Evolutionary conservation across 2,797 vertebrate species (phyloP).

Genomic region (Argya squamiceps): DNA sequence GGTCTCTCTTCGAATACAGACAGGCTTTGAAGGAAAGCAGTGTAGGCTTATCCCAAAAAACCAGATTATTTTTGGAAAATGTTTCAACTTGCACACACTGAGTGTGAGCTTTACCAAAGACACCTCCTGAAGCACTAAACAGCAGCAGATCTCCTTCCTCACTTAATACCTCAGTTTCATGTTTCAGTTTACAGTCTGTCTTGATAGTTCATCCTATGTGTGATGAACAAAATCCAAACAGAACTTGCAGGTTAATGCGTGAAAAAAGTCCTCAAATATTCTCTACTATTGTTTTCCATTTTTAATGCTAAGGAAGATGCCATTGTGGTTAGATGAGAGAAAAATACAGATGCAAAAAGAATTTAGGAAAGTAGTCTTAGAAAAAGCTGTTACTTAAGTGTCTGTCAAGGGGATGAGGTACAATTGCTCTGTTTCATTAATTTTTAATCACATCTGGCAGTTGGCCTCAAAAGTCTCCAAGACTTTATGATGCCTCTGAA

Average conservation of each 20-base stretch:
- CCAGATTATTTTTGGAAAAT: fast-evolving
- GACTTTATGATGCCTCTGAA: background rate
- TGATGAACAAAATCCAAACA: background rate
- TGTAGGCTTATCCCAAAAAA: background rate
- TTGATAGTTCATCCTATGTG: background rate
- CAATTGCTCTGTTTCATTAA: background rate
- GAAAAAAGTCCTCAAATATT: background rate
- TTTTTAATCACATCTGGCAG: background rate
- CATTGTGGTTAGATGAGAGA: background rate
- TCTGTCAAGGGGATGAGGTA: background rate
- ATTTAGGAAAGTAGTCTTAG: background rate
- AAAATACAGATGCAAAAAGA: background rate
- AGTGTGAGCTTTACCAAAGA: background rate
- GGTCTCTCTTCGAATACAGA: background rate
- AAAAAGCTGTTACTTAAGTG: background rate
- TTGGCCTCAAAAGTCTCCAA: background rate
- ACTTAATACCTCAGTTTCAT: background rate
- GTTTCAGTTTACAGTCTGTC: background rate
- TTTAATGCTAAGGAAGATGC: background rate
- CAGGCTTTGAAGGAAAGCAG: background rate
- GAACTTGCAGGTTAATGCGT: background rate
- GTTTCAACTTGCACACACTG: background rate
- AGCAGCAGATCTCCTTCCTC: background rate
- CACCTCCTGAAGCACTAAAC: background rate
- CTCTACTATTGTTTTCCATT: background rate